Evolutionary conservation across 2,113 vertebrate genomes (phyloP).

Genomic region (Ondatra zibethicus): DNA sequence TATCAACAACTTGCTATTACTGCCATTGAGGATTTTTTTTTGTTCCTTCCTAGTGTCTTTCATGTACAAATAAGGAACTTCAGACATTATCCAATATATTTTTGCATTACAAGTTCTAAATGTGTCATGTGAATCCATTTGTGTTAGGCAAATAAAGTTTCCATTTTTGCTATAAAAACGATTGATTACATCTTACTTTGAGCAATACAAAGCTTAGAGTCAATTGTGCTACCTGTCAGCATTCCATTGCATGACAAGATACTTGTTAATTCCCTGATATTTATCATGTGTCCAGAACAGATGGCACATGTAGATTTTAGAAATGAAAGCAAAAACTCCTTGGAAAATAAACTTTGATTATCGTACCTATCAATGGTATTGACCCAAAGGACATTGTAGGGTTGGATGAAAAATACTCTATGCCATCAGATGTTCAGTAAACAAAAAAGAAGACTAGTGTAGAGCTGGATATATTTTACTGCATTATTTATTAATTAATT

Average conservation of each 20-base stretch:
- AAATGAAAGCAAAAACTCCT: constrained; percentile 43
- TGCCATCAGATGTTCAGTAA: background rate
- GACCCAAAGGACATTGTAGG: background rate
- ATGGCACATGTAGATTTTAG: background rate
- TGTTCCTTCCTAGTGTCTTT: constrained; percentile 62
- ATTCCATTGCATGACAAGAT: background rate
- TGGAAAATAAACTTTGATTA: constrained; percentile 24
- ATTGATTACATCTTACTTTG: background rate
- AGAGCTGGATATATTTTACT: background rate
- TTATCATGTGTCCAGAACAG: background rate
- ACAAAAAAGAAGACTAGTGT: background rate
- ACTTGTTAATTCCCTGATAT: background rate
- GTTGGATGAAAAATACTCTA: background rate
- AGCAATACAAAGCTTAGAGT: background rate
- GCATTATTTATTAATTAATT: constrained; percentile 25
- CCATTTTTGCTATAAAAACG: constrained; percentile 35
- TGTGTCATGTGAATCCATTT: background rate
- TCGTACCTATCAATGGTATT: constrained; percentile 6
- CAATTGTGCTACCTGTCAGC: background rate
- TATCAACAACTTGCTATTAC: constrained; percentile 67
- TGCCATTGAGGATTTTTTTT: constrained; percentile 54
- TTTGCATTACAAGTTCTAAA: constrained; percentile 44
- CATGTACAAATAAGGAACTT: background rate
- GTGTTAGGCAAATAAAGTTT: background rate
- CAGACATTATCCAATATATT: background rate